Conservation (phyloP, 1,140 invertebrate species). For the Sinonovacula constricta region DNA sequence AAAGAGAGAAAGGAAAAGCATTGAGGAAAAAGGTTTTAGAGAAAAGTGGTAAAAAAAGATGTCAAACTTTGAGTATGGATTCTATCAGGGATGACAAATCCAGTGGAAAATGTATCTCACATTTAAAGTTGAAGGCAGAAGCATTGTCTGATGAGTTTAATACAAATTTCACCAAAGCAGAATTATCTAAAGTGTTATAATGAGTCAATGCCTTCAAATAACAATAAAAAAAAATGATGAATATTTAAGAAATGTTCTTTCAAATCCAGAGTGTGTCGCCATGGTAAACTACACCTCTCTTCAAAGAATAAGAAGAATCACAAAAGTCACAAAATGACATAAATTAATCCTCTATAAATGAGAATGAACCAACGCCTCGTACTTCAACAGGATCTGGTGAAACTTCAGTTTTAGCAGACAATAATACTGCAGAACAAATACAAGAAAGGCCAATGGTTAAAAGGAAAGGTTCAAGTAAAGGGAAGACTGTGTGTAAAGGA, state of each 20-base stretch:
- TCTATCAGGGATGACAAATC: conserved; percentile 17
- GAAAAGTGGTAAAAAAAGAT: conserved; percentile 10
- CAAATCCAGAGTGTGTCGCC: background rate
- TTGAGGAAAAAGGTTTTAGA: conserved; percentile 15
- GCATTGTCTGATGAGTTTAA: background rate
- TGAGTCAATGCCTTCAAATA: background rate
- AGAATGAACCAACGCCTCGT: background rate
- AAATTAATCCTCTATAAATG: background rate
- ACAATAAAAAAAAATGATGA: background rate
- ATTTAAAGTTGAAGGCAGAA: conserved; percentile 6
- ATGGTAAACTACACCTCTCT: background rate
- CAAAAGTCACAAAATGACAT: background rate
- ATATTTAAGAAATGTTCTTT: background rate
- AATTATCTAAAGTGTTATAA: background rate
- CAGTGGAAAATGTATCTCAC: conserved; percentile 9
- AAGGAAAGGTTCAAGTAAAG: no score
- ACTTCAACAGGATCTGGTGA: background rate
- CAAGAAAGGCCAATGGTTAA: no score
- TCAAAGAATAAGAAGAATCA: background rate
- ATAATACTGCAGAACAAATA: background rate
- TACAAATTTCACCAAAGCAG: background rate
- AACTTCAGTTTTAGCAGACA: background rate
- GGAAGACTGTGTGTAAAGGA: no score
- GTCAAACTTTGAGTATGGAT: conserved; percentile 1
- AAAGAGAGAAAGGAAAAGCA: conserved; percentile 29